A percentile compares a stretch with the other conserved stretches of the same genome.
Conservation (phyloP, 2,113 vertebrate species). For the Cairina moschata region DNA sequence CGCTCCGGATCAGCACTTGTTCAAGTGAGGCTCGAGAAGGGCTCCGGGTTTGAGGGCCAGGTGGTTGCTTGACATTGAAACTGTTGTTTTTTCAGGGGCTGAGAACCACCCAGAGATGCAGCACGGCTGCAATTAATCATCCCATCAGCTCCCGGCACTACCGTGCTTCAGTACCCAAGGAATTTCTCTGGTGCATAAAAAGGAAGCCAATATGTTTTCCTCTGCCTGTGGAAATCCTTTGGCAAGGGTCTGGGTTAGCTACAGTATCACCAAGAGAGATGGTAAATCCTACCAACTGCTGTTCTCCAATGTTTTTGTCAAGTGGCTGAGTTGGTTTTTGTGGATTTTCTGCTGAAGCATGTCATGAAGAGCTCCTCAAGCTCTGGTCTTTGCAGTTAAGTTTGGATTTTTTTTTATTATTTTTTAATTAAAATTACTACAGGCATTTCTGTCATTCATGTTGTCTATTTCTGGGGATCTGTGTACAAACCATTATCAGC, state of each 20-base stretch:
- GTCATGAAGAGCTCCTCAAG: background rate
- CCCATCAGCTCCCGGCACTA: background rate
- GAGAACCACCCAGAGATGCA: background rate
- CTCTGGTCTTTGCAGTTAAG: background rate
- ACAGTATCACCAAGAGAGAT: too few relatives aligned
- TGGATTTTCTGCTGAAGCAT: background rate
- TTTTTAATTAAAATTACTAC: background rate
- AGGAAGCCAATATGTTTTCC: rapidly evolving
- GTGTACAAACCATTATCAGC: background rate
- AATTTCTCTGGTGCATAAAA: background rate
- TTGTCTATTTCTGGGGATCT: background rate
- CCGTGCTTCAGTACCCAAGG: background rate
- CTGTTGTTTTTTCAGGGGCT: background rate
- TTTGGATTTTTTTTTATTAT: background rate
- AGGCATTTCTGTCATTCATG: rapidly evolving
- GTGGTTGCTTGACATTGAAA: background rate
- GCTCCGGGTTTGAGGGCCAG: background rate
- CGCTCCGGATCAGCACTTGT: rapidly evolving
- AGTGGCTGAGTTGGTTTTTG: rapidly evolving
- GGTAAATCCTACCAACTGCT: background rate
- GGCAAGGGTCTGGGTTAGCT: background rate
- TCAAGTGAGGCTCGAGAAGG: background rate
- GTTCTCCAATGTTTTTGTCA: background rate
- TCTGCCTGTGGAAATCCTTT: background rate
- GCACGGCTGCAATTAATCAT: rapidly evolving